Percentiles rank a stretch among this genome's conserved stretches.
Evolutionary conservation across 2,797 vertebrate species (phyloP).

Genomic region (Merluccius polli): DNA sequence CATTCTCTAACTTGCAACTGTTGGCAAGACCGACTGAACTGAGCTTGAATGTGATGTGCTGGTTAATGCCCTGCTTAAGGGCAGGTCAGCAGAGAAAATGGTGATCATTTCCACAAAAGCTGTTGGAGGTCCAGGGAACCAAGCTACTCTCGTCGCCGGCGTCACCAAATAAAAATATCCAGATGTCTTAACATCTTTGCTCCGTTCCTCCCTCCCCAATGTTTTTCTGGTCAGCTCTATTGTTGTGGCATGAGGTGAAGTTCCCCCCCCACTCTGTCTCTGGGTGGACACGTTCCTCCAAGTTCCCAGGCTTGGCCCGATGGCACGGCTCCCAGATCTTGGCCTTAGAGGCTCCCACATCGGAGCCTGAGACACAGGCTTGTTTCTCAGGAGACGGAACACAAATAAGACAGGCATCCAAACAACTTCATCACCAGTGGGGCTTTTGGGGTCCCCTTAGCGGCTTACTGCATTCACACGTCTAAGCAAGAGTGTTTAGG

Average conservation of each 20-base stretch:
- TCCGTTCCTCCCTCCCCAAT: conserved; percentile 21
- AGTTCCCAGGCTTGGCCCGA: conserved; percentile 69
- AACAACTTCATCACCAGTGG: conserved; percentile 68
- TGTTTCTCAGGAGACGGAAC: conserved; percentile 73
- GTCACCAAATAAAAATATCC: not conserved
- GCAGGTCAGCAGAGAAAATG: not conserved
- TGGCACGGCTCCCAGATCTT: conserved; percentile 71
- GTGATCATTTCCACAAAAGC: not conserved
- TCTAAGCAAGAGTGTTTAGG: conserved; percentile 34
- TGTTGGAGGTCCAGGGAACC: not conserved
- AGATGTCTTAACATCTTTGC: conserved; percentile 10
- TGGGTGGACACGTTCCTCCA: conserved; percentile 59
- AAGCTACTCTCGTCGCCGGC: not conserved
- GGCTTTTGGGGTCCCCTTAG: conserved; percentile 42
- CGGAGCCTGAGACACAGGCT: conserved; percentile 53
- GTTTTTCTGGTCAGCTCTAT: conserved; percentile 24
- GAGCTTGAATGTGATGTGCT: not conserved
- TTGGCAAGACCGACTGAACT: not conserved
- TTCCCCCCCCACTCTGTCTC: conserved; percentile 29
- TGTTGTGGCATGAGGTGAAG: conserved; percentile 30
- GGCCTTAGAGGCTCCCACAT: conserved; percentile 68
- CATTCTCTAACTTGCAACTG: not conserved
- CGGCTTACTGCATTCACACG: conserved; percentile 23
- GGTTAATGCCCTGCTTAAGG: not conserved
- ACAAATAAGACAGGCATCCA: conserved; percentile 70